Base-by-base conservation (phyloP, 30 jellyfish, hydroid and myxozoan species). In the Sanderia malayensis region DNA sequence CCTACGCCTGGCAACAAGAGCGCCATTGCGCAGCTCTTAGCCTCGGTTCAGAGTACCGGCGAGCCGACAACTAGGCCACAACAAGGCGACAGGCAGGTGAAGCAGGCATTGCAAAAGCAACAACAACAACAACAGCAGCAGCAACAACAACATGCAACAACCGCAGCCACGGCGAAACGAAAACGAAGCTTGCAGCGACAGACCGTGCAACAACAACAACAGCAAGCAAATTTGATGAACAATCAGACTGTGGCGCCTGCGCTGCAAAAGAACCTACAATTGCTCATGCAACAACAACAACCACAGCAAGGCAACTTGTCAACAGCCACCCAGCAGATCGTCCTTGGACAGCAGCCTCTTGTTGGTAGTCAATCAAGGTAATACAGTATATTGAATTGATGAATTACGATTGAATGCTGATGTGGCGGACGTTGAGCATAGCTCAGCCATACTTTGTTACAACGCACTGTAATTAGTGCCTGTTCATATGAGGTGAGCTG, bases 1-100 rank as follows among this genome's bases (percentile, higher is more conserved):
- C 87, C 87, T n/a, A 83, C 95, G 10, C 94, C 94, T 9, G 80
- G 82, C 26, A 81, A 67, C 68, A 73, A 81, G 49, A 68, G 86
- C 44, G 94, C 85, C 55, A 74, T 68, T 25, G 85, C 95, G 60
- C 95, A 62, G 79, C 58, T 67, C 4, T 80, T 73, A 6, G 85
- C 86, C 19, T 67, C 83, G 8, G 80, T 65, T 10, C 89, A 78
- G 57, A 70, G 34, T 23, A 58, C 92, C 7, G 84, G 79, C 0
- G 92, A 80, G 24, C n/a, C n/a, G n/a, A n/a, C n/a, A n/a, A 19
- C 80, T 2, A 81, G 92, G 22, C 73, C 28, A 27, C 47, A 31
- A 10, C 83, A 81, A 9, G 31, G 68, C 30, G 23, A 81, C 15
- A 60, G 86, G 29, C 96, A 49, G 64, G 61, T 46, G 27, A 74